Percentiles rank a stretch among this genome's conserved stretches.
Evolutionary conservation across 2,888 invertebrate genomes (phyloP).

Genomic region (Tachina fera): DNA sequence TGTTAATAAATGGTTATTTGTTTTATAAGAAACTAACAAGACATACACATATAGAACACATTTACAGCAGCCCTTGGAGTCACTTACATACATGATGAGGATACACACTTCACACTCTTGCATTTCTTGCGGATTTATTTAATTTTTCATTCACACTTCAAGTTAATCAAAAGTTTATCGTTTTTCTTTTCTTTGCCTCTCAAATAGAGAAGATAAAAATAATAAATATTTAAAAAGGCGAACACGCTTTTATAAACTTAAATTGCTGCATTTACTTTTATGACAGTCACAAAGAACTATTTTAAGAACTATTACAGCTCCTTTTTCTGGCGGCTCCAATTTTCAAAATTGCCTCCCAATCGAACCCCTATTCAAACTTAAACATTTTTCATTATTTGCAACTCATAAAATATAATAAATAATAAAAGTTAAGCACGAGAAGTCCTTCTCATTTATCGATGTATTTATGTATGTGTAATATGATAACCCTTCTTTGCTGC

Average conservation of each 20-base stretch:
- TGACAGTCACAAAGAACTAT: neutral
- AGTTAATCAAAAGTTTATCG: constrained; percentile 33
- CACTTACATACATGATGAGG: neutral
- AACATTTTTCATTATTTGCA: neutral
- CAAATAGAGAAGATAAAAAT: constrained; percentile 19
- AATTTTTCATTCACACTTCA: constrained; percentile 37
- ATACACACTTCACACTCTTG: neutral
- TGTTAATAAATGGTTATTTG: constrained; percentile 50
- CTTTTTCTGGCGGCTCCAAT: neutral
- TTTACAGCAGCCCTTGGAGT: neutral
- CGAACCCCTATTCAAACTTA: too few relatives aligned
- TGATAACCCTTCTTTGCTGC: neutral
- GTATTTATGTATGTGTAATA: too few relatives aligned
- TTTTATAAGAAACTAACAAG: constrained; percentile 21
- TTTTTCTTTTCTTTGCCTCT: constrained; percentile 25
- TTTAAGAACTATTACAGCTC: too few relatives aligned
- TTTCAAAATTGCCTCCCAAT: too few relatives aligned
- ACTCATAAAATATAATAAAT: too few relatives aligned
- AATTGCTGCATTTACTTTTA: neutral
- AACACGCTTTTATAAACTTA: neutral
- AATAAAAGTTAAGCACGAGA: too few relatives aligned
- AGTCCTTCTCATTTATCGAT: neutral
- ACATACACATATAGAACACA: constrained; percentile 25
- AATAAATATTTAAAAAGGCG: neutral
- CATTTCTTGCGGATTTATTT: neutral